Evolutionary conservation across 2,797 vertebrate species (phyloP).

Genomic region (Argya squamiceps): DNA sequence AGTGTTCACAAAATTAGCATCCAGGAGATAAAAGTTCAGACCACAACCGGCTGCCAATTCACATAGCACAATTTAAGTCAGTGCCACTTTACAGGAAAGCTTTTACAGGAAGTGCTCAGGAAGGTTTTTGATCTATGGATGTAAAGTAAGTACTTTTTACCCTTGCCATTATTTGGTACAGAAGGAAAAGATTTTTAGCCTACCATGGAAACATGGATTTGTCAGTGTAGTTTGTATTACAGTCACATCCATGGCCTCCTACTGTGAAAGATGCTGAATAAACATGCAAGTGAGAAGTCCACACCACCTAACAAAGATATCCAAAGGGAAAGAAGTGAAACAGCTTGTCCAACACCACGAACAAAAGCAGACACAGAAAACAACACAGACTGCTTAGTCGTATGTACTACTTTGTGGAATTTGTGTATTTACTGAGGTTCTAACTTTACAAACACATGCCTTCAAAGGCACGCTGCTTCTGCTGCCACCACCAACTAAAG

Average conservation of each 20-base stretch:
- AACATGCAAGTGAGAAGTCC: slow-evolving; percentile 28
- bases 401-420: not conserved
- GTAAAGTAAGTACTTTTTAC: slow-evolving; percentile 51
- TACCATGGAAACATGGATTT: slow-evolving; percentile 40
- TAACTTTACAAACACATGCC: not conserved
- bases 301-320: not conserved
- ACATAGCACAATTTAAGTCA: not conserved
- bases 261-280: slow-evolving; percentile 36
- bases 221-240: slow-evolving; percentile 17
- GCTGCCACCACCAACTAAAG: not conserved
- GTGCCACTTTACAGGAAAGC: slow-evolving; percentile 25
- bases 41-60: slow-evolving; percentile 19
- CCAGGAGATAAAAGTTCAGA: slow-evolving; percentile 50
- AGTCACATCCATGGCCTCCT: slow-evolving; percentile 42
- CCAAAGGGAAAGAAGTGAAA: not conserved
- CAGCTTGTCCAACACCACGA: not conserved
- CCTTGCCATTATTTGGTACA: slow-evolving; percentile 35
- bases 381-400: not conserved
- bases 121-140: slow-evolving; percentile 55
- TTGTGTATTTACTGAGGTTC: not conserved
- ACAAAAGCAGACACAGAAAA: not conserved
- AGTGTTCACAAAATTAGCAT: slow-evolving; percentile 40
- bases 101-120: slow-evolving; percentile 53
- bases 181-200: slow-evolving; percentile 37
- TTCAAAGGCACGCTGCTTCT: not conserved